Percentiles rank a stretch among this genome's conserved stretches.
Evolutionary conservation across 1,140 invertebrate genomes (phyloP).

Genomic region (Pectinophora gossypiella): DNA sequence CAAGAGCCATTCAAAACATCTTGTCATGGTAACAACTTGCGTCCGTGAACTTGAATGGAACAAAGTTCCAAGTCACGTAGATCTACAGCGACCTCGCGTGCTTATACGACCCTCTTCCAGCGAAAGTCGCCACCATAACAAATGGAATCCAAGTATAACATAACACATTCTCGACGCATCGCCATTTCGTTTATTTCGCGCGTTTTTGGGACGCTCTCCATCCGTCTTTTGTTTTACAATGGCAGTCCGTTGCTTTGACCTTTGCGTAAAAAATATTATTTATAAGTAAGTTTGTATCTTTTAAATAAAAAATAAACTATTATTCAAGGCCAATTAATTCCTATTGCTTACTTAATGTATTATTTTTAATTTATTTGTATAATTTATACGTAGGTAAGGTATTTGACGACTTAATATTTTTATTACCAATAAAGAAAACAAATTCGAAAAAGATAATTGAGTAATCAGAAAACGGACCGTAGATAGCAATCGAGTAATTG

Average conservation of each 20-base stretch:
- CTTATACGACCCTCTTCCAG: slow-evolving; percentile 6
- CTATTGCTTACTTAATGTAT: no score
- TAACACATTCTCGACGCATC: not conserved
- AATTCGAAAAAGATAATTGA: no score
- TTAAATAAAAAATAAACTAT: no score
- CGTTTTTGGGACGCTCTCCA: not conserved
- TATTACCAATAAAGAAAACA: no score
- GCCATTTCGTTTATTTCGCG: not conserved
- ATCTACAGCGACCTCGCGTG: not conserved
- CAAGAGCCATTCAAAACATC: not conserved
- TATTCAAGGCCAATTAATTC: no score
- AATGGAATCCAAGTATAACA: not conserved
- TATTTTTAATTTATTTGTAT: no score
- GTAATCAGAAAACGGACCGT: no score
- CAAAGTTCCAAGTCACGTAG: not conserved
- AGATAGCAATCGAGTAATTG: no score
- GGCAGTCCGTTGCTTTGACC: not conserved
- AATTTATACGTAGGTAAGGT: no score
- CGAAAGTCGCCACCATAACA: slow-evolving; percentile 9
- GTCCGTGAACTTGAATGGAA: not conserved
- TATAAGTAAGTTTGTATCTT: no score
- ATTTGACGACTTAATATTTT: no score
- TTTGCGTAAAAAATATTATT: not conserved
- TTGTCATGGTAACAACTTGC: not conserved
- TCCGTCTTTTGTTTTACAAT: not conserved